phyloP scores from a whole-genome alignment of 1,140 invertebrate genomes.

The Idris sp. region DNA sequence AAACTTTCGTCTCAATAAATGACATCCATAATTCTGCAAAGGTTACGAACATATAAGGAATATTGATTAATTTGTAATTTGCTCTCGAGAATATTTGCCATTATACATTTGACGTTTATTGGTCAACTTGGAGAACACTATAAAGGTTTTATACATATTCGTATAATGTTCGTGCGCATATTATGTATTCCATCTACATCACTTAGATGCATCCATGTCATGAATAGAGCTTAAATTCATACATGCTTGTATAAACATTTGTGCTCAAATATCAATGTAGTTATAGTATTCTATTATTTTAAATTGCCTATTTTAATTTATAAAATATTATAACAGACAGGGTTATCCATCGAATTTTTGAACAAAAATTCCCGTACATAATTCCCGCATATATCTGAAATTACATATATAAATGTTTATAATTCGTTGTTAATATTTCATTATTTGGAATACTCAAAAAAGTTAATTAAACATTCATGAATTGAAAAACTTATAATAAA shows the following conservation, averaged over 20 bases:
- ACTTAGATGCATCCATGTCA: slow-evolving; percentile 44
- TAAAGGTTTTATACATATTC: slow-evolving; percentile 48
- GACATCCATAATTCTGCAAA: slow-evolving; percentile 41
- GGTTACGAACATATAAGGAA: slow-evolving; percentile 37
- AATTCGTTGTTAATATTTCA: too few species aligned
- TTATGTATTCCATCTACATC: slow-evolving; percentile 55
- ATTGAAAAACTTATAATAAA: too few species aligned
- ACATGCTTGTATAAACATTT: slow-evolving; percentile 32
- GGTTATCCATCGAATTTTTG: too few species aligned
- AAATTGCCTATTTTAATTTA: slow-evolving; percentile 33
- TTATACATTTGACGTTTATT: slow-evolving; percentile 57
- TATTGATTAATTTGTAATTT: slow-evolving; percentile 57
- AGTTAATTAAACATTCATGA: too few species aligned
- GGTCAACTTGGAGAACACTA: slow-evolving; percentile 34
- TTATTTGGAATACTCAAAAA: too few species aligned
- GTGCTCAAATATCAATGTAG: slow-evolving; percentile 40
- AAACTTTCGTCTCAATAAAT: slow-evolving; percentile 22
- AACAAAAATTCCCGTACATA: too few species aligned
- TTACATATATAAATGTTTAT: too few species aligned
- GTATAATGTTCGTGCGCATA: slow-evolving; percentile 33
- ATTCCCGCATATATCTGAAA: too few species aligned
- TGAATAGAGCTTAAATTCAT: slow-evolving; percentile 43
- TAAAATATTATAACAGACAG: slow-evolving; percentile 3
- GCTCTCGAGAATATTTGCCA: slow-evolving; percentile 50
- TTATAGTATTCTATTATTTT: slow-evolving; percentile 32